Evolutionary conservation across 2,888 invertebrate genomes (phyloP).

Genomic region (Machimus atricapillus): DNA sequence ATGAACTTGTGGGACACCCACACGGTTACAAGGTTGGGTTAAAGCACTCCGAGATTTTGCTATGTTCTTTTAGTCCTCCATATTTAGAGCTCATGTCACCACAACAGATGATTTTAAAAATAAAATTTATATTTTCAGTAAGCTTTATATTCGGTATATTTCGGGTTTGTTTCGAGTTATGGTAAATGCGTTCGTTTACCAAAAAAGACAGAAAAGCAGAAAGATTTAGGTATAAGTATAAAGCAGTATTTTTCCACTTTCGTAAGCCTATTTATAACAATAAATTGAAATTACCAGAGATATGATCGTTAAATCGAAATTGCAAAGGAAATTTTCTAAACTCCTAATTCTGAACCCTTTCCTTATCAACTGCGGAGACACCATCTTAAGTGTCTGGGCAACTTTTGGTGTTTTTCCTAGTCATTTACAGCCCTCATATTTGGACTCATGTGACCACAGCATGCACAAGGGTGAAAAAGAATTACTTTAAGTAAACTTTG

Average conservation of each 20-base stretch:
- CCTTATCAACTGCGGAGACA: not conserved
- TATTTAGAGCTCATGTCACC: not conserved
- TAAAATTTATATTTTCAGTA: not conserved
- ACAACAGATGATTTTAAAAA: not conserved
- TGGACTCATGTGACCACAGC: not conserved
- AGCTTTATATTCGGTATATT: not conserved
- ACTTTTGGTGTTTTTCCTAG: not conserved
- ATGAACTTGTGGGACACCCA: not conserved
- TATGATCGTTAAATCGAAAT: not conserved
- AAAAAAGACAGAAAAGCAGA: no score
- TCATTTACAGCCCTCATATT: not conserved
- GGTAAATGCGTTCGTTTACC: not conserved
- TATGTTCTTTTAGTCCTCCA: not conserved
- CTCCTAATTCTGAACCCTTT: not conserved
- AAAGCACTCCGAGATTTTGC: not conserved
- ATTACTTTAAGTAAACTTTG: not conserved
- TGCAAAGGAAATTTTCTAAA: not conserved
- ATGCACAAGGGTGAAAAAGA: not conserved
- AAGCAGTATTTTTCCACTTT: no score
- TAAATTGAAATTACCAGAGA: not conserved
- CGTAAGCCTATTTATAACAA: no score
- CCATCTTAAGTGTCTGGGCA: not conserved
- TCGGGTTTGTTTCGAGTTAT: no score
- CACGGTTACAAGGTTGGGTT: not conserved
- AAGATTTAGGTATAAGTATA: no score